These are phyloP conservation scores for Todus mexicanus DNA, from an alignment of 2,797 vertebrate genomes.

Conservation along the genomic window DNA sequence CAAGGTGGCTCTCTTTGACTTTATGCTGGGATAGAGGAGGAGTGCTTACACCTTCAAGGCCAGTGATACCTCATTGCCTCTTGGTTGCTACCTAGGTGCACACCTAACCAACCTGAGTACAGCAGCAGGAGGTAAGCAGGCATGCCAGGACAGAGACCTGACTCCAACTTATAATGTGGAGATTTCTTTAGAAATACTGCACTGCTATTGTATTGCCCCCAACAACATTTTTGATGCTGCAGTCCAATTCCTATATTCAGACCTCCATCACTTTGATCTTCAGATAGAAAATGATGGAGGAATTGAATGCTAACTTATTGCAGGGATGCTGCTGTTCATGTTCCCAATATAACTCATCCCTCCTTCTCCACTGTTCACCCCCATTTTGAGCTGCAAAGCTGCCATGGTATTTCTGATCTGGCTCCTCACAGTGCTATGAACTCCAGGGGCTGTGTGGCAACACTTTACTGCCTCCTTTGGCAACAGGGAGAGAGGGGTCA, in stretches of 20 bases:
- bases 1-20: not conserved
- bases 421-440: not conserved
- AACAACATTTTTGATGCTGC: not conserved
- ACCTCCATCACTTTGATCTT: not conserved
- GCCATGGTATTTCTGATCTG: not conserved
- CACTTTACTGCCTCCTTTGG: not conserved
- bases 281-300: not conserved
- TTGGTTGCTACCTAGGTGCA: not conserved
- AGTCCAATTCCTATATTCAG: not conserved
- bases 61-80: not conserved
- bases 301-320: not conserved
- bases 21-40: rapidly evolving
- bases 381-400: not conserved
- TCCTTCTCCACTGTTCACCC: too few species aligned
- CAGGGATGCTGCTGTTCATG: not conserved
- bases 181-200: not conserved
- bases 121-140: not conserved
- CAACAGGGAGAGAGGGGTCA: not conserved
- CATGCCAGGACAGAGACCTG: not conserved
- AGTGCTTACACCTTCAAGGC: not conserved
- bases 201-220: not conserved
- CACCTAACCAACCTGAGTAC: not conserved
- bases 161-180: not conserved
- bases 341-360: not conserved
- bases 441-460: rapidly evolving